phyloP scores from a whole-genome alignment of 2,113 vertebrate genomes.

The Willisornis vidua region DNA sequence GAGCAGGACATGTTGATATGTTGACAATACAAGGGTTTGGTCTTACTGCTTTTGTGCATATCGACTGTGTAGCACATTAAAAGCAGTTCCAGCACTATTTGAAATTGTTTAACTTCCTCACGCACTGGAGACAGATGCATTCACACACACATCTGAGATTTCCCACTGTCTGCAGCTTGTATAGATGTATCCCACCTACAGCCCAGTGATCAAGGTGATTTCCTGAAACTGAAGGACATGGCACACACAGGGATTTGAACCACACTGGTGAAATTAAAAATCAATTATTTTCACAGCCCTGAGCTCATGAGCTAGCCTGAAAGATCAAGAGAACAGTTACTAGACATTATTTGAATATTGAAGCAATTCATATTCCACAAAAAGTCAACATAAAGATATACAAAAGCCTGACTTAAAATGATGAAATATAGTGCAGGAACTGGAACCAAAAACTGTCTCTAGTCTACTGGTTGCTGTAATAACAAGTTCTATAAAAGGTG shows the following conservation, averaged over 20 bases:
- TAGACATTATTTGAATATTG: not conserved
- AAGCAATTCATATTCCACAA: not conserved
- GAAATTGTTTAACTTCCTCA: not conserved
- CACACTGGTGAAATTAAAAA: not conserved
- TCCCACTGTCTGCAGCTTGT: not conserved
- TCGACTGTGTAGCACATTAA: not conserved
- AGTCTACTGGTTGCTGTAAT: not conserved
- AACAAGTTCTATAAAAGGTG: not conserved
- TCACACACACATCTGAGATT: not conserved
- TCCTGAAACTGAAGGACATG: not conserved
- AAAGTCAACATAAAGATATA: not conserved
- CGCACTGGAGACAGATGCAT: not conserved
- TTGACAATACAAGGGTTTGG: not conserved
- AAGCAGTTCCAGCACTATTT: not conserved
- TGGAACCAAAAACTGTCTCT: not conserved
- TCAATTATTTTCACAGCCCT: not conserved
- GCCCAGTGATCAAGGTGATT: not conserved
- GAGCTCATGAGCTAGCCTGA: not conserved
- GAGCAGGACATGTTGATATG: not conserved
- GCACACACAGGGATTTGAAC: not conserved
- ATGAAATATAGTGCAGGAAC: not conserved
- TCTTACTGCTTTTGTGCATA: not conserved
- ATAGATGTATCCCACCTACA: not conserved
- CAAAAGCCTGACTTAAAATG: not conserved
- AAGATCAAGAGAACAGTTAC: not conserved